Evolutionary conservation across 2,113 vertebrate genomes (phyloP).

Genomic region (Corvus moneduloides): DNA sequence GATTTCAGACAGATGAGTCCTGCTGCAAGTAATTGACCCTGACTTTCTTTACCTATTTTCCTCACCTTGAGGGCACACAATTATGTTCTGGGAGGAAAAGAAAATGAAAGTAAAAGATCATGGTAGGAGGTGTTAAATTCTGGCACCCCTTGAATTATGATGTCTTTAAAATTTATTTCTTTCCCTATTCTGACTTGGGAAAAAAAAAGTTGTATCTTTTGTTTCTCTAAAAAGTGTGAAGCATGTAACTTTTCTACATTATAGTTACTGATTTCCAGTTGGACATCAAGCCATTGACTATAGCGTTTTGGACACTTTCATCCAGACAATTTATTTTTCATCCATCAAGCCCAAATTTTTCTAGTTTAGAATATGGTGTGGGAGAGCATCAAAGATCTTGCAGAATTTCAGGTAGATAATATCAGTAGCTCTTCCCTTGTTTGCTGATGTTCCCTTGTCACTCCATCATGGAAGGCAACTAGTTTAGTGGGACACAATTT

Average conservation of each 20-base stretch:
- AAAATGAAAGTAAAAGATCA: conserved; percentile 1
- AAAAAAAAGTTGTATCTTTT: not conserved
- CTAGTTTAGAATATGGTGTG: not conserved
- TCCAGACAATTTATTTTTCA: not conserved
- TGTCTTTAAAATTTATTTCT: not conserved
- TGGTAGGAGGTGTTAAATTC: not conserved
- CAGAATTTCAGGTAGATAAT: not conserved
- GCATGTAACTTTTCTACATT: not conserved
- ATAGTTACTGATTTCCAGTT: not conserved
- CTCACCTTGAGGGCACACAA: not conserved
- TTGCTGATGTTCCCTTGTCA: not conserved
- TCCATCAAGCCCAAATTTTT: not conserved
- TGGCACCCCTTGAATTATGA: not conserved
- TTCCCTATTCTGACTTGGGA: not conserved
- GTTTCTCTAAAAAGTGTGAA: not conserved
- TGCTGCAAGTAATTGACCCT: not conserved
- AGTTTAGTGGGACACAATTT: not conserved
- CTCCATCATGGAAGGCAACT: not conserved
- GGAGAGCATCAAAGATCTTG: not conserved
- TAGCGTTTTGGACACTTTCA: fast-evolving
- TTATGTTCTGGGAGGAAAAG: not conserved
- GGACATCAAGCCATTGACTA: not conserved
- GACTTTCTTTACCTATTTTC: not conserved
- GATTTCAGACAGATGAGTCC: not conserved
- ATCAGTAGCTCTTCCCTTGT: not conserved